Base-by-base conservation (phyloP, 2,797 vertebrate genomes). In the Myotis daubentonii region DNA sequence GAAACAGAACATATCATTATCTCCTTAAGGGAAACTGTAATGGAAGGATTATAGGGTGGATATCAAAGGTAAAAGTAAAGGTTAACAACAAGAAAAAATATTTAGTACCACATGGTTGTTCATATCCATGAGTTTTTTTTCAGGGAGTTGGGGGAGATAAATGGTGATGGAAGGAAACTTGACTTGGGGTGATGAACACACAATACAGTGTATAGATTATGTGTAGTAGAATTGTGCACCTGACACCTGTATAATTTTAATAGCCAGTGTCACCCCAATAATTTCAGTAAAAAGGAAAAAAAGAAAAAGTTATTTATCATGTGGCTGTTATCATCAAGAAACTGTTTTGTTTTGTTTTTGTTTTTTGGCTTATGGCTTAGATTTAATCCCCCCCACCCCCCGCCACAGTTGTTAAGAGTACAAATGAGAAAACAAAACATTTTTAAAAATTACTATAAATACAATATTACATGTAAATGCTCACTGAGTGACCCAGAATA, bases 361-460 rank as follows among this genome's bases (percentile, higher is more conserved):
- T 57, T 57, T 11, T 60, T 47, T 51, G 47, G 22, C 79, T 95
- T 90, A 53, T 71, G 15, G 5, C 38, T 85, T 90, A 71, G 51
- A 75, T 81, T 16, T 74, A 33, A 96, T 3, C n/a, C 62, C 15
- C 19, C 49, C 23, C 44, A 2, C 47, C 47, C 47, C 12, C 47
- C 38, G 38, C 38, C 38, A 4, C 1, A 71, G 28, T 25, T 94
- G 36, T 60, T 92, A 36, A 89, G 13, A 87, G 11, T 17, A 88
- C 30, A 92, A 66, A 95, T 60, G 51, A 92, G 30, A 60, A 93
- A 13, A 76, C 5, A 94, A 15, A 53, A 17, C 41, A 82, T 75
- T 93, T 91, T 79, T n/a, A 44, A 91, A 60, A 87, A 55, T 51
- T 93, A 81, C 85, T 83, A 3, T 41, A 89, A 81, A 22, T 74